These are phyloP conservation scores for Osmerus eperlanus DNA, from an alignment of 2,113 vertebrate species.

Conservation along the genomic window DNA sequence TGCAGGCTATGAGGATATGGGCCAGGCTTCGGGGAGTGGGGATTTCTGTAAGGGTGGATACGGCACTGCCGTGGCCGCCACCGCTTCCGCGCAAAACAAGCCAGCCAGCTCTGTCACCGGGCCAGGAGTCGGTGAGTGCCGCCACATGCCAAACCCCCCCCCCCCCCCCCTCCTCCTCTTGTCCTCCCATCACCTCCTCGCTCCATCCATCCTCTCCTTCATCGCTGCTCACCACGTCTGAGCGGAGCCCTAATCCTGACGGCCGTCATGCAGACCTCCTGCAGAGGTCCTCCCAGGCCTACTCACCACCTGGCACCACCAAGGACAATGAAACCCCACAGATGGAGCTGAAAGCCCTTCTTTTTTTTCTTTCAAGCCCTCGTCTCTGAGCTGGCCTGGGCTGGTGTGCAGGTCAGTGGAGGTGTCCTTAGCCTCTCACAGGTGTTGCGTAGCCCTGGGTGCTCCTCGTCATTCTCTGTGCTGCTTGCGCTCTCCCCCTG, in stretches of 20 bases:
- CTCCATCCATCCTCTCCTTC: conserved; percentile 35
- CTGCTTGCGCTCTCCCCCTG: conserved; percentile 46
- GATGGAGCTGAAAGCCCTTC: too few species aligned
- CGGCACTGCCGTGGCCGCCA: conserved; percentile 76
- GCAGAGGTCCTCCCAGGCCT: conserved; percentile 22
- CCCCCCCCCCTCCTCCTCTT: conserved; percentile 46
- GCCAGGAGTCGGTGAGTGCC: conserved; percentile 81
- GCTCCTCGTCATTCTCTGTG: conserved; percentile 21
- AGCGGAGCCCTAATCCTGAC: conserved; percentile 26
- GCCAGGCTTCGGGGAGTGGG: conserved; percentile 81
- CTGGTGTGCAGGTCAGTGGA: too few species aligned
- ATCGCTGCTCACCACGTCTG: conserved; percentile 47
- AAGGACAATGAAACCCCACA: too few species aligned
- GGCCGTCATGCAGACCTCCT: conserved; percentile 30
- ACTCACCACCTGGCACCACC: conserved; percentile 32
- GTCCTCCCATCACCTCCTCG: conserved; percentile 44
- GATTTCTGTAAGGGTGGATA: conserved; percentile 86
- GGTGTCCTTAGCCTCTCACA: not conserved
- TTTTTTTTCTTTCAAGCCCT: too few species aligned
- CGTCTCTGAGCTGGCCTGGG: too few species aligned
- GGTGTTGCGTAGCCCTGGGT: conserved; percentile 44
- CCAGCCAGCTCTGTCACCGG: conserved; percentile 76
- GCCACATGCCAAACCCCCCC: conserved; percentile 56
- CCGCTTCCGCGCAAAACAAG: conserved; percentile 79
- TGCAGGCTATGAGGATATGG: conserved; percentile 87